These are phyloP conservation scores for cat (Felis catus) DNA, from an alignment of 2,113 vertebrate genomes.

Conservation along the genomic window DNA sequence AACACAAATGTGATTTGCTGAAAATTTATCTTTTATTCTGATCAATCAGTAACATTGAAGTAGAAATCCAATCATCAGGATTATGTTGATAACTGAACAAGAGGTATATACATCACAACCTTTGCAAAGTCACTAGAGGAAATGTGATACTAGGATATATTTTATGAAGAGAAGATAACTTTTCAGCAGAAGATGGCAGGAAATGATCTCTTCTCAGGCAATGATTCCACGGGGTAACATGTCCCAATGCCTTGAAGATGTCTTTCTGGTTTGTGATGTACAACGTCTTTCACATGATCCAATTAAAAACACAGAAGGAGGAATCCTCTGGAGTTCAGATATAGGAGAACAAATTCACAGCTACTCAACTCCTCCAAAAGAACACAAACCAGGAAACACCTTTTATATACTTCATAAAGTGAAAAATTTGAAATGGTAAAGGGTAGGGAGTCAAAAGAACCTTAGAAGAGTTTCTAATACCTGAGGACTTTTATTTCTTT, in stretches of 20 bases:
- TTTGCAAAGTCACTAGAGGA: neutral
- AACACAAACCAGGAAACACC: neutral
- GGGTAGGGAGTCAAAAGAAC: neutral
- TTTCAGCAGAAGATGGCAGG: neutral
- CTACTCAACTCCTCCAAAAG: neutral
- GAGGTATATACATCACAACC: neutral
- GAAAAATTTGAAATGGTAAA: slow-evolving; percentile 12
- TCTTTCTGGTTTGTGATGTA: neutral
- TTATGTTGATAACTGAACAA: neutral
- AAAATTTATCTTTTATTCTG: neutral
- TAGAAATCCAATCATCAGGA: neutral
- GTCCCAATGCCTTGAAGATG: neutral
- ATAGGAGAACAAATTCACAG: neutral
- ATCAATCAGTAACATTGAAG: neutral
- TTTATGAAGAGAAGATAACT: neutral
- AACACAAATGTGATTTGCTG: neutral
- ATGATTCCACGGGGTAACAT: neutral
- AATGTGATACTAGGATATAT: neutral
- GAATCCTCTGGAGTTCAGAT: neutral
- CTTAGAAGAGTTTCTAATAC: neutral
- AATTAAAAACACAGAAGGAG: neutral
- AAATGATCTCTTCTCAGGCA: neutral
- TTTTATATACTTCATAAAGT: neutral
- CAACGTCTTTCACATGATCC: neutral
- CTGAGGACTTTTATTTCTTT: neutral